Base-by-base conservation (phyloP, 2,888 invertebrate genomes). In the Lampropteryx suffumata region DNA sequence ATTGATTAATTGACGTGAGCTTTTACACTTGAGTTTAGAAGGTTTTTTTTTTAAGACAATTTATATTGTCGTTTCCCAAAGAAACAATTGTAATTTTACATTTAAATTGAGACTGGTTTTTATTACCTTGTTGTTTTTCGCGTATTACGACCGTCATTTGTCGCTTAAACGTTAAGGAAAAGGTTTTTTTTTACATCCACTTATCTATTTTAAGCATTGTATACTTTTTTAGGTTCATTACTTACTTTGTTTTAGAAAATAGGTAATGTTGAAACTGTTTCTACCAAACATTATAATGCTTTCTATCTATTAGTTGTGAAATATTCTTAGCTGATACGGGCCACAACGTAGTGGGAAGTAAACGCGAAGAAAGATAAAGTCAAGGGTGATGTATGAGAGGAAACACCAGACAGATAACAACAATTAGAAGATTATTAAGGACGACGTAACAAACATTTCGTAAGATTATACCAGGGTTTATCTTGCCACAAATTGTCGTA, bases 401-500 rank as follows among this genome's bases (percentile, higher is more conserved):
- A 43, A 43, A 53, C 45, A 28, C 50, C 51, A 50, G 53, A 43
- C 30, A 42, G 34, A 49, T 50, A 39, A 47, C 53, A 41, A 44
- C 60, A 55, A 53, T 55, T 50, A 57, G 50, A 30, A 50, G 32
- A 46, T 34, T 41, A 56, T n/a, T 46, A 36, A 46, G 32, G 55
- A 41, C 44, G 40, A 32, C 27, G 35, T 28, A 37, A 49, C 43
- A 44, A 57, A 40, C 49, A 43, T 34, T 28, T 24, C 28, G 28
- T 45, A 40, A 36, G 21, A 17, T 41, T 11, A 42, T 28, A 9
- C 28, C 12, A 14, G 13, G 24, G n/a, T 34, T 14, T 40, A 39
- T 34, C 8, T 30, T 32, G 11, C 37, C 29, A 13, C 27, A 26
- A 14, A 14, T 24, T 24, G 24, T 26, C 32, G 10, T 14, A 27